Percentiles rank a stretch among this genome's conserved stretches.
Conservation (phyloP, 2,797 vertebrate species). For the Columba guinea region DNA sequence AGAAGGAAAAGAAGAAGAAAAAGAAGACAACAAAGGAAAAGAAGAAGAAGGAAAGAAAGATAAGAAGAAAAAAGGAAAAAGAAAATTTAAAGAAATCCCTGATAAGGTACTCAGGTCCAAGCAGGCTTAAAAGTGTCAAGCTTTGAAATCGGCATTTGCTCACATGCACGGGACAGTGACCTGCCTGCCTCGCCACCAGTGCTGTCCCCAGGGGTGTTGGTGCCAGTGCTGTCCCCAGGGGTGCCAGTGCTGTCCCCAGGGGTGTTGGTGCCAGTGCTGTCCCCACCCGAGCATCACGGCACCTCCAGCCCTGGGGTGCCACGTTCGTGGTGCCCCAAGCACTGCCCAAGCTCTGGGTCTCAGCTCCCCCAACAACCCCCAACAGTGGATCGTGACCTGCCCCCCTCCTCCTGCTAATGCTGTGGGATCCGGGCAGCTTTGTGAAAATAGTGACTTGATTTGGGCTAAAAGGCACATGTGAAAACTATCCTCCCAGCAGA, state of each 20-base stretch:
- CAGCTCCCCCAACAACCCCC: no score
- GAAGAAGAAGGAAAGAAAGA: no score
- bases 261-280: background rate
- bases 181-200: background rate
- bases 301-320: background rate
- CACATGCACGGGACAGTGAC: accelerated
- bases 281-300: accelerated
- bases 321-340: accelerated
- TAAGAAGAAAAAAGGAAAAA: accelerated
- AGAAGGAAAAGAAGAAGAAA: no score
- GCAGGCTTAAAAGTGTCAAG: accelerated
- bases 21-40: no score
- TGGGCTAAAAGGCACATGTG: background rate
- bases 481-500: background rate
- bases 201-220: no score
- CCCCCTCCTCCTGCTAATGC: background rate
- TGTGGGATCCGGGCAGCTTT: background rate
- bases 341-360: background rate
- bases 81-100: background rate
- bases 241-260: no score
- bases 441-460: background rate
- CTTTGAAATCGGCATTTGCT: background rate
- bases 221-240: no score
- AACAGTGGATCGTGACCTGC: background rate
- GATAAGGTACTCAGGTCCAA: background rate